Percentiles rank a stretch among this genome's conserved stretches.
Evolutionary conservation across 2,888 invertebrate genomes (phyloP).

Genomic region (Eupithecia dodoneata): DNA sequence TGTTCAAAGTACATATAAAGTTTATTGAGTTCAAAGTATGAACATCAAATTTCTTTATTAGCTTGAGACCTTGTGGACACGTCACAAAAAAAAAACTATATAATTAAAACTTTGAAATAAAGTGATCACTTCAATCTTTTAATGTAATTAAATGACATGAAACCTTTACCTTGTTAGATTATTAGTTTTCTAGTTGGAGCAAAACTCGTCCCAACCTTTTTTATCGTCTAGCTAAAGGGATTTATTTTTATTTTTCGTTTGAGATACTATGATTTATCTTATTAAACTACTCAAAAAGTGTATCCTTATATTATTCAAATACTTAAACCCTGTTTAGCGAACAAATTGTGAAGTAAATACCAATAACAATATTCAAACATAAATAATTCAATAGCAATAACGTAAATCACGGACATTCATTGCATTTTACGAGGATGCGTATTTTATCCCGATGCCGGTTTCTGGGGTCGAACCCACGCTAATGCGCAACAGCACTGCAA

Average conservation of each 20-base stretch:
- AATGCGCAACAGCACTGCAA: not conserved
- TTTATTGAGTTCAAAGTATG: not conserved
- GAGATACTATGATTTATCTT: not conserved
- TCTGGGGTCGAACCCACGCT: constrained; percentile 9
- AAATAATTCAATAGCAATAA: constrained; percentile 39
- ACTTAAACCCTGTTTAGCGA: not conserved
- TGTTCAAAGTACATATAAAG: too few species aligned
- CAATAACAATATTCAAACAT: constrained; percentile 31
- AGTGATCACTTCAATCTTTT: too few species aligned
- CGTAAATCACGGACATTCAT: constrained; percentile 37
- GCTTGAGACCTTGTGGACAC: too few species aligned
- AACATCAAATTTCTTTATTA: too few species aligned
- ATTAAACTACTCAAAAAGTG: not conserved
- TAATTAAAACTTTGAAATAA: too few species aligned
- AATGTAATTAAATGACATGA: too few species aligned
- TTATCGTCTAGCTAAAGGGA: too few species aligned
- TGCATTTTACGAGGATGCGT: constrained; percentile 36
- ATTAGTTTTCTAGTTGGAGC: too few species aligned
- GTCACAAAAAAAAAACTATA: too few species aligned
- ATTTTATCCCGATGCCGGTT: constrained; percentile 34
- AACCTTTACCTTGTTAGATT: too few species aligned
- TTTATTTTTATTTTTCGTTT: too few species aligned
- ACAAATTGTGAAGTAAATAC: constrained; percentile 27
- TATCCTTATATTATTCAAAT: not conserved
- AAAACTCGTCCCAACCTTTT: too few species aligned